Evolutionary conservation across 1,140 invertebrate species (phyloP), one percentile per base, ranked within the genome.

Genomic region (Mercenaria mercenaria): DNA sequence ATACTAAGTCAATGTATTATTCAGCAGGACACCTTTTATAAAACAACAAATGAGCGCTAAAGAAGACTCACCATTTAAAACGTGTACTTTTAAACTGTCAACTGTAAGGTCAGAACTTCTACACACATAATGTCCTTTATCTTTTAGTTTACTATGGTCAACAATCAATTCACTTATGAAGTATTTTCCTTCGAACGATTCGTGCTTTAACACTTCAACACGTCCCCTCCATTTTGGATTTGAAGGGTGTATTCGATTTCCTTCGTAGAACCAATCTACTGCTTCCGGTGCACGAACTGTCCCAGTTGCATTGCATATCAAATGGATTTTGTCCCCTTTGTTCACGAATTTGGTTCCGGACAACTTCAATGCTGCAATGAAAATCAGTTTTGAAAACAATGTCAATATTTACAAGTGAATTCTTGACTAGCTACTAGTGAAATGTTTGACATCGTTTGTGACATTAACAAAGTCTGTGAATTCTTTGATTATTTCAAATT

Each of bases 241-340:
- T 13, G 92, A 32, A 2, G 39, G 77, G 26, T 74, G 43, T 52
- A 93, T 93, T 77, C 88, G 87, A 29, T 90, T 77, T 32, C 93
- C 93, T 10, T 93, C 81, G 37, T 88, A 88, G 32, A 93, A 93
- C 93, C 93, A 93, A 56, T 93, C 92, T 0, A 93, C 64, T 50
- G 83, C 90, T 67, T 90, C 91, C n/a, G 93, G 93, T n/a, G 93
- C 89, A 11, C 89, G 74, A 1, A 56, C 67, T 10, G 92, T 41
- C 13, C 93, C 91, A 3, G 92, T 92, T 0, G 93, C 91, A 52
- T 93, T 93, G 64, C 93, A 93, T 11, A 86, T 85, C 47, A 93
- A 79, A 39, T 83, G 91, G n/a, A 93, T 91, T 52, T 81, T 76
- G 20, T 81, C 74, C 59, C 77, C 83, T 20, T 56, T 79, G 50